Evolutionary conservation across 2,797 vertebrate species (phyloP), one percentile per base, ranked within the genome.

Genomic region (Chaunax sp.): DNA sequence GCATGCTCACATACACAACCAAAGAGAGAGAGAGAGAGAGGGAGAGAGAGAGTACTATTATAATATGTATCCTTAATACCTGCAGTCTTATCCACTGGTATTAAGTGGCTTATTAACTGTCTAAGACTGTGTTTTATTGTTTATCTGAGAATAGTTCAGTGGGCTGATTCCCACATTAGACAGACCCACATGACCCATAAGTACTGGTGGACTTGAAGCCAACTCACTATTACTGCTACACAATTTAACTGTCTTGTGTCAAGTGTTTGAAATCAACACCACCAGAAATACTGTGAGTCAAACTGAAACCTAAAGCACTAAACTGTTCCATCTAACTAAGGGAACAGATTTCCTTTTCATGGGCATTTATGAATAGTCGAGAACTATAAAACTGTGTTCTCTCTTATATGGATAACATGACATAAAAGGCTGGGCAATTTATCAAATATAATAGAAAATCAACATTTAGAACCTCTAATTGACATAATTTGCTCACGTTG

Each of bases 51-150:
- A 63, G 71, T 66, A 60, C 72, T 76, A 84, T 79, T 67, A 84
- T 84, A 60, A 89, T 78, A 76, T 77, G 73, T 80, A 77, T 80
- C 81, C 70, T 51, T 87, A 89, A 89, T 89, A 88, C 89, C 86
- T 84, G 69, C 54, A 61, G 60, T 79, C 71, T 89, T 80, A 90
- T 91, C 89, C 87, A 18, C 52, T 65, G 86, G 91, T 71, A 89
- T 92, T 91, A 90, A 84, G 66, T 64, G 57, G 85, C 85, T 86
- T 83, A 90, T 91, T 90, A 91, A 80, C 59, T 52, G 81, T 83
- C 81, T 89, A 79, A 74, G 65, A 72, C 64, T 73, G 54, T 26
- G 7, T 82, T 73, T 88, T 71, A 76, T 80, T 83, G 82, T 85
- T 84, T 88, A 82, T 86, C 75, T 91, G 91, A 90, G 90, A 91